These are phyloP conservation scores for Paralinhomoeus sp. DNA, from an alignment of 2,888 invertebrate genomes.

Conservation along the genomic window DNA sequence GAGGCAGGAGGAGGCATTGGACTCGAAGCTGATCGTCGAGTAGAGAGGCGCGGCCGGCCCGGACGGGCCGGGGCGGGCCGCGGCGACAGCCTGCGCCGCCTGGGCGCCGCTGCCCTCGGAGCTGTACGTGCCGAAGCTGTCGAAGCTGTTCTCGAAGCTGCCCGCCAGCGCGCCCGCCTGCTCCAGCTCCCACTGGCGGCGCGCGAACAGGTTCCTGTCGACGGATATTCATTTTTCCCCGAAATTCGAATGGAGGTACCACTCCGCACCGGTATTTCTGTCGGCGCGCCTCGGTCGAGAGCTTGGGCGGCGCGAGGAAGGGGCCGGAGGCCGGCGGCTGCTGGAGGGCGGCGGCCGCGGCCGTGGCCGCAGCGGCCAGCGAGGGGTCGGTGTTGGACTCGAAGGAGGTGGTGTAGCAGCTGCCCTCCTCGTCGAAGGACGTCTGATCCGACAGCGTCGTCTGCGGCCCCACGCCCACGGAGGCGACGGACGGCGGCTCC, in stretches of 20 bases:
- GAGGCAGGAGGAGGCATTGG: neutral
- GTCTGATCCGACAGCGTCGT: neutral
- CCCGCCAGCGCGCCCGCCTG: constrained; percentile 3
- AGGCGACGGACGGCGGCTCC: constrained; percentile 9
- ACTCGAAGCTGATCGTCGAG: neutral
- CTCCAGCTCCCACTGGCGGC: constrained; percentile 5
- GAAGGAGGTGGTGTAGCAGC: neutral
- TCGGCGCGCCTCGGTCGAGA: constrained; percentile 27
- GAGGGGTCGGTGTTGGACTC: constrained; percentile 26
- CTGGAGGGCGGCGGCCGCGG: constrained; percentile 5
- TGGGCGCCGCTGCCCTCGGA: constrained; percentile 29
- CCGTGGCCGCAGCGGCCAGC: no score
- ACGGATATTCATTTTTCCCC: no score
- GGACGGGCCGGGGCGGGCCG: constrained; percentile 27
- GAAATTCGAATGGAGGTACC: no score
- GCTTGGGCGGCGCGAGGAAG: constrained; percentile 8
- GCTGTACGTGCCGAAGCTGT: constrained; percentile 30
- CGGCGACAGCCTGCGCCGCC: constrained; percentile 32
- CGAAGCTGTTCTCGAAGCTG: constrained; percentile 29
- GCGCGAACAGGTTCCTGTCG: constrained; percentile 1
- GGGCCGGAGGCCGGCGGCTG: constrained; percentile 1
- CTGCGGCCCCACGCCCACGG: no score
- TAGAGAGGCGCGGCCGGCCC: neutral
- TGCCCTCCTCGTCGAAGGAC: no score
- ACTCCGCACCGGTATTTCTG: constrained; percentile 27